These are phyloP conservation scores for Cerastis leucographa DNA, from an alignment of 2,888 invertebrate species.

Conservation along the genomic window DNA sequence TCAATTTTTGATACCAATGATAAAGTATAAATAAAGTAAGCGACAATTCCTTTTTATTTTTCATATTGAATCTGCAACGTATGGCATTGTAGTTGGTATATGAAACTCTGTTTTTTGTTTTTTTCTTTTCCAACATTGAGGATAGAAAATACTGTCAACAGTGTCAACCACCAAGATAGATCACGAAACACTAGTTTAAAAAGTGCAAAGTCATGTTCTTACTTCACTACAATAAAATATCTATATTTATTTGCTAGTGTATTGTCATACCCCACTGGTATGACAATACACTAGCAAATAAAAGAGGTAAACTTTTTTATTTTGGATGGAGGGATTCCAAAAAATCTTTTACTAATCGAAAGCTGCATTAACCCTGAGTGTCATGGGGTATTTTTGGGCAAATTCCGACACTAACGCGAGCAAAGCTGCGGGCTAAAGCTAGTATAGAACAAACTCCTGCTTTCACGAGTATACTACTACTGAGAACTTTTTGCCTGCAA, in stretches of 20 bases:
- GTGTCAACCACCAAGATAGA: neutral
- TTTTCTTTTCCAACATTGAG: neutral
- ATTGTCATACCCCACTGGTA: too few species aligned
- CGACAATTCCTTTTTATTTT: neutral
- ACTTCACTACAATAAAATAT: neutral
- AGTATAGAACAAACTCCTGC: too few species aligned
- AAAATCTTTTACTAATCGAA: neutral
- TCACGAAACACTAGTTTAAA: neutral
- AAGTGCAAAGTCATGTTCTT: constrained; percentile 16
- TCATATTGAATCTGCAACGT: neutral
- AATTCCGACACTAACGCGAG: neutral
- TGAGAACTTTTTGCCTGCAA: neutral
- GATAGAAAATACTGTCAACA: neutral
- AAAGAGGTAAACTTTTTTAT: neutral
- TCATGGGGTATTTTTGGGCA: neutral
- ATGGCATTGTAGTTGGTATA: neutral
- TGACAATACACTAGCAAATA: neutral
- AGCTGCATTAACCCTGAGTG: neutral
- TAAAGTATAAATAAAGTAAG: neutral
- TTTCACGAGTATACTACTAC: neutral
- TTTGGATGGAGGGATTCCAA: neutral
- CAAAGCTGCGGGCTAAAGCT: too few species aligned
- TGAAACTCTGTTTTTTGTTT: neutral
- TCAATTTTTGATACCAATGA: neutral
- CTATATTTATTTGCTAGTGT: too few species aligned